phyloP scores from a whole-genome alignment of 1,140 invertebrate genomes.

The Drosophila murphyi region DNA sequence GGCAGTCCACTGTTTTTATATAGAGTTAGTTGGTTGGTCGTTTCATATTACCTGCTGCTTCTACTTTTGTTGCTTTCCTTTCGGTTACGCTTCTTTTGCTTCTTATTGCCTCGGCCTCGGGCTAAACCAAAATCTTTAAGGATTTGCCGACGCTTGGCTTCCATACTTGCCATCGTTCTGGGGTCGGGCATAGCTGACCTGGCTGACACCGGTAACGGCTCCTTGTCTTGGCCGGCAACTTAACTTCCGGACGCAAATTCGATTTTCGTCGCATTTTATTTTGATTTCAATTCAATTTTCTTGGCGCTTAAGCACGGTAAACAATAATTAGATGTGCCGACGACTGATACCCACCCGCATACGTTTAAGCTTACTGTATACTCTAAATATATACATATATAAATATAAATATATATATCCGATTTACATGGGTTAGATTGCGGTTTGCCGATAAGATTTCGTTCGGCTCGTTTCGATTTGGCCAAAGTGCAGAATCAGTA shows the following conservation, averaged over 20 bases:
- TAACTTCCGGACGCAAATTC: conserved; percentile 73
- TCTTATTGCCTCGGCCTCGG: conserved; percentile 56
- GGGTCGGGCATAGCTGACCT: conserved; percentile 33
- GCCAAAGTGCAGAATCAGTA: conserved; percentile 78
- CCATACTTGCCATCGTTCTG: conserved; percentile 4
- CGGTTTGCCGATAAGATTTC: conserved; percentile 61
- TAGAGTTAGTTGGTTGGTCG: neutral
- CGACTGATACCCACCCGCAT: conserved; percentile 24
- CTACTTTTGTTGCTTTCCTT: conserved; percentile 51
- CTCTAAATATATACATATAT: conserved; percentile 1
- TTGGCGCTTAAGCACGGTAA: conserved; percentile 76
- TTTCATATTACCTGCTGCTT: conserved; percentile 47
- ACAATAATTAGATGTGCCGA: conserved; percentile 77
- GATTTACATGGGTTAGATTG: conserved; percentile 38
- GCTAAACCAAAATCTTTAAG: conserved; percentile 72
- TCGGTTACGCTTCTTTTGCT: conserved; percentile 67
- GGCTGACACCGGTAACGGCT: conserved; percentile 39
- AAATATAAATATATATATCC: conserved; percentile 4
- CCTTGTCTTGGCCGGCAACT: conserved; percentile 37
- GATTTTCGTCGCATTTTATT: conserved; percentile 74
- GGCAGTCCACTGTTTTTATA: neutral
- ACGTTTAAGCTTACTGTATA: conserved; percentile 13
- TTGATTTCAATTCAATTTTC: conserved; percentile 79
- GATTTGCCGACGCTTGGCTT: conserved; percentile 54
- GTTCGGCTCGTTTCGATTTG: conserved; percentile 69